phyloP scores from a whole-genome alignment of 2,888 invertebrate species.

The Fabriciana adippe region DNA sequence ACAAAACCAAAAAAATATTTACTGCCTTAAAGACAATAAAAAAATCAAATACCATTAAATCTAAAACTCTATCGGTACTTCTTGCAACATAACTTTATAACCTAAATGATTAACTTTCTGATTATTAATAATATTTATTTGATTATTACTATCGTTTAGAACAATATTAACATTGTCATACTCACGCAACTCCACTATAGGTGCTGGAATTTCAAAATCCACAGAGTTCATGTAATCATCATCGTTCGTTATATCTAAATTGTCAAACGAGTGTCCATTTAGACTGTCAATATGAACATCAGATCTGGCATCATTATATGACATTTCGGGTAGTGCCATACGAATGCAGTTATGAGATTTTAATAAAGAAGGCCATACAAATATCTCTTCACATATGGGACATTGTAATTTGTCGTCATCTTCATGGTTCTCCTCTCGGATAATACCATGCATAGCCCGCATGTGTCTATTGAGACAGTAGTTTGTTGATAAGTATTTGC shows the following conservation, averaged over 20 bases:
- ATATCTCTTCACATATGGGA: conserved; percentile 63
- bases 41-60: too few species aligned
- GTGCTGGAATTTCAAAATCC: conserved; percentile 70
- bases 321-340: conserved; percentile 56
- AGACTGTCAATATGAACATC: conserved; percentile 64
- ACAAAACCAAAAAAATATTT: not conserved
- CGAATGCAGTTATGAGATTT: conserved; percentile 62
- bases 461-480: conserved; percentile 63
- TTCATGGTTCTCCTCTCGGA: not conserved
- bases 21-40: not conserved
- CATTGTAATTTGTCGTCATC: conserved; percentile 52
- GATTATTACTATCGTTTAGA: conserved; percentile 22
- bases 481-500: conserved; percentile 58
- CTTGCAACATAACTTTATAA: conserved; percentile 64
- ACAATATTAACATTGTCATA: conserved; percentile 44
- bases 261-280: conserved; percentile 51
- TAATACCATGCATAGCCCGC: conserved; percentile 51
- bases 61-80: conserved; percentile 72
- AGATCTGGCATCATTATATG: conserved; percentile 61
- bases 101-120: conserved; percentile 48
- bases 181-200: conserved; percentile 61
- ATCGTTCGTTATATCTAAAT: conserved; percentile 50
- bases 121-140: conserved; percentile 25
- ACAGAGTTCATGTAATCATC: conserved; percentile 58
- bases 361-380: conserved; percentile 64